Evolutionary conservation across 2,888 invertebrate species (phyloP), one percentile per base, ranked within the genome.

Genomic region (Stenolophus ochropezus): DNA sequence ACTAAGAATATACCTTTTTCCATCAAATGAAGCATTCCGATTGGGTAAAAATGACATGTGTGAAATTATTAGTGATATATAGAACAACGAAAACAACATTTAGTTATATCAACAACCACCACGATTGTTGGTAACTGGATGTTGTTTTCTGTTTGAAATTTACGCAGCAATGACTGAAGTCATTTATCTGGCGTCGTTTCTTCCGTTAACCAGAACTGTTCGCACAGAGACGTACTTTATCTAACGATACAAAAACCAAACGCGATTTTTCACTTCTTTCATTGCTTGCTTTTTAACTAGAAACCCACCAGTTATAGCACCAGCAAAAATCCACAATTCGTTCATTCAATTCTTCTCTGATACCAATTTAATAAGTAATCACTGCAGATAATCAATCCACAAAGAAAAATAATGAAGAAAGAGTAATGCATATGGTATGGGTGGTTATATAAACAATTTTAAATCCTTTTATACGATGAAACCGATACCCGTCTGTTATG

Each of bases 211-310:
- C 49, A 49, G 73, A 14, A 20, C 49, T 73, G 49, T 21, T 47
- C 16, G 49, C 21, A 69, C 18, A 27, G 16, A 11, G 33, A 69
- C 42, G 49, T 73, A 73, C 21, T 73, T 73, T 73, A 73, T 73
- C 73, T 73, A 73, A 73, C 47, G 73, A 73, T 73, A 73, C 73
- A 73, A 73, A 73, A 73, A 73, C 73, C 73, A 73, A 73, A 73
- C 14, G 49, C 73, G 20, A 73, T 73, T 73, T 73, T 73, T 73
- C 73, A 73, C 49, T 14, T 49, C 73, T 49, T 47, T 73, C 73
- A 49, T 27, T 33, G 73, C 27, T 73, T 21, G 21, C 47, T 69
- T 33, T 69, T 69, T 33, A 69, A 58, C 33, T 11, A 42, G 33
- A 42, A 11, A 42, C 33, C 33, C 11, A 42, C 33, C 11, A 42